These are phyloP conservation scores for Myioborus miniatus DNA, from an alignment of 2,797 vertebrate species.

Conservation along the genomic window DNA sequence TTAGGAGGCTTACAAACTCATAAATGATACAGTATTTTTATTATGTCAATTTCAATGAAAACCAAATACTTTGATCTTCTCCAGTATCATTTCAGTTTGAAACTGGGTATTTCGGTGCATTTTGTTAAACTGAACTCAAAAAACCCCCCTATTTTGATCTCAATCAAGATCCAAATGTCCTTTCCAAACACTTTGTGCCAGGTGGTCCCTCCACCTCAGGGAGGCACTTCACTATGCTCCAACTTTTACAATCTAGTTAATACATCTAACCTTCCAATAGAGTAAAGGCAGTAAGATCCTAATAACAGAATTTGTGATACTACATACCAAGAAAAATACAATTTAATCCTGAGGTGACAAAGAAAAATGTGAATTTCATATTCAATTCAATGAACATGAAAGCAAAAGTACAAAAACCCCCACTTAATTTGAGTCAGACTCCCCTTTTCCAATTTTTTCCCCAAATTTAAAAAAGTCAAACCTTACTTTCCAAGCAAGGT, in stretches of 20 bases:
- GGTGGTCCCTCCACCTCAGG: background rate
- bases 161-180: background rate
- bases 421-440: background rate
- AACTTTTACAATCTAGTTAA: background rate
- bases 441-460: background rate
- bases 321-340: background rate
- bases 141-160: background rate
- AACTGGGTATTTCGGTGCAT: background rate
- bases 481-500: background rate
- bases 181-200: background rate
- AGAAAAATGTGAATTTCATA: background rate
- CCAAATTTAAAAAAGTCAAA: background rate
- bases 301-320: background rate
- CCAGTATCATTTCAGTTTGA: background rate
- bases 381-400: background rate
- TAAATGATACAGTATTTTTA: background rate
- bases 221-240: background rate
- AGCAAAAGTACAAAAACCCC: accelerated
- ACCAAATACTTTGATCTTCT: background rate
- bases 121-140: background rate
- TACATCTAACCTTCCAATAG: background rate
- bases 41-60: background rate
- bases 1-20: background rate
- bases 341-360: background rate
- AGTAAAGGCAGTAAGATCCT: background rate